These are phyloP conservation scores for Harlomillsia oculata DNA, from an alignment of 1,140 invertebrate genomes.

Conservation along the genomic window DNA sequence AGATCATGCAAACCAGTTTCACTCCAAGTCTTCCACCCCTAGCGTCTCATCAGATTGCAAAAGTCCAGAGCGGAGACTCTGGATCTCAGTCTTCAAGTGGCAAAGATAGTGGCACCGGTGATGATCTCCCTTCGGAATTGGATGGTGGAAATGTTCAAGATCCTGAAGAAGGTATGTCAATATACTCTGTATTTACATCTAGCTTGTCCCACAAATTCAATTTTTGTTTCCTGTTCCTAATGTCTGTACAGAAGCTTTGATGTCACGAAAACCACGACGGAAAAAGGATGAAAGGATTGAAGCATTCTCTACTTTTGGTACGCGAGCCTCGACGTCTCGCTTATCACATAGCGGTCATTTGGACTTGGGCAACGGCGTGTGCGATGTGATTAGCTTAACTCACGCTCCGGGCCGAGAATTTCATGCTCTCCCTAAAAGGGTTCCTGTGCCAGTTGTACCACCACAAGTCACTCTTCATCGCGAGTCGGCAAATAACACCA, in stretches of 20 bases:
- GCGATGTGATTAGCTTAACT: conserved; percentile 23
- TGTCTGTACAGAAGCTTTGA: conserved; percentile 9
- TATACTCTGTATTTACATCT: not conserved
- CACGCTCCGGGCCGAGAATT: conserved; percentile 28
- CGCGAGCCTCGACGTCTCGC: conserved; percentile 21
- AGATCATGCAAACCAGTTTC: conserved; percentile 7
- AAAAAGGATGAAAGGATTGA: conserved; percentile 29
- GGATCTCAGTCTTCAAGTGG: conserved; percentile 28
- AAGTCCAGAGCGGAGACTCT: conserved; percentile 18
- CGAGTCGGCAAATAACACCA: no score
- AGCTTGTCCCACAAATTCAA: not conserved
- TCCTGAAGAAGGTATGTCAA: conserved; percentile 21
- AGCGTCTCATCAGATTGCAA: conserved; percentile 8
- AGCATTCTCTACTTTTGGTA: conserved; percentile 32
- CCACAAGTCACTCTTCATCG: not conserved
- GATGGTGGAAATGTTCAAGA: conserved; percentile 13
- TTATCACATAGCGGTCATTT: conserved; percentile 16
- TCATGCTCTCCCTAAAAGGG: conserved; percentile 7
- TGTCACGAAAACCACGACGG: conserved; percentile 8
- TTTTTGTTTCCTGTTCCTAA: not conserved
- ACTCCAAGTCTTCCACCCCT: conserved; percentile 6
- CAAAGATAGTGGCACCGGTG: conserved; percentile 30
- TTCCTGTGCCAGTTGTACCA: conserved; percentile 19
- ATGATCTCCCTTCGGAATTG: conserved; percentile 18
- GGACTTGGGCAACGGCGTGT: conserved; percentile 15